phyloP scores from a whole-genome alignment of 2,888 invertebrate genomes.

The Ametastegia equiseti region DNA sequence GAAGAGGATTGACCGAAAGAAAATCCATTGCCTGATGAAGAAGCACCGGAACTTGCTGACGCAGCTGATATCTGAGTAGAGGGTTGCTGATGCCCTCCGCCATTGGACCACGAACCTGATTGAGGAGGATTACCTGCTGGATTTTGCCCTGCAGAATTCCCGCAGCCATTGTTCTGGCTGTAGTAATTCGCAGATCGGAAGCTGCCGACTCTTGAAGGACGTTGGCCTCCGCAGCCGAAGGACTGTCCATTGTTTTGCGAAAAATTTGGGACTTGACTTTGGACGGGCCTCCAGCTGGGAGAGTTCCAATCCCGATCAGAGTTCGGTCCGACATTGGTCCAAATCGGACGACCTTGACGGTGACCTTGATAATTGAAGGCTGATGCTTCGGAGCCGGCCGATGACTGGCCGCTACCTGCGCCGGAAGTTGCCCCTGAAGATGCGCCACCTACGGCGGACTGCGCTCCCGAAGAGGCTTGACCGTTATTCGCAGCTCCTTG shows the following conservation, averaged over 20 bases:
- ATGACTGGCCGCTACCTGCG: conserved; percentile 53
- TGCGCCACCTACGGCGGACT: conserved; percentile 62
- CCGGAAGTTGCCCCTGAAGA: conserved; percentile 61
- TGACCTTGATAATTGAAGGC: conserved; percentile 50
- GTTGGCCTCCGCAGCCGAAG: not conserved
- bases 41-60: conserved; percentile 61
- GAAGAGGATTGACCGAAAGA: conserved; percentile 62
- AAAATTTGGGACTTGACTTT: not conserved
- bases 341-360: conserved; percentile 51
- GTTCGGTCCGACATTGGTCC: conserved; percentile 56
- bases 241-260: conserved; percentile 1
- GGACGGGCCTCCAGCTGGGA: conserved; percentile 13
- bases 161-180: conserved; percentile 33
- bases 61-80: conserved; percentile 58
- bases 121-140: no score
- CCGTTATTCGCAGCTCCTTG: conserved; percentile 66
- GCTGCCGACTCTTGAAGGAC: conserved; percentile 19
- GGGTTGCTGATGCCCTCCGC: conserved; percentile 40
- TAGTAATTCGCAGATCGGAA: conserved; percentile 27
- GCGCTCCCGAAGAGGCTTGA: conserved; percentile 63
- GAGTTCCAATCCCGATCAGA: conserved; percentile 17
- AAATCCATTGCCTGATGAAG: conserved; percentile 60
- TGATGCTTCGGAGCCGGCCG: conserved; percentile 50
- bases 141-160: conserved; percentile 7
- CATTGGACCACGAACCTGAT: conserved; percentile 14